Conservation (phyloP, 2,888 invertebrate genomes). For the Empis stercorea region DNA sequence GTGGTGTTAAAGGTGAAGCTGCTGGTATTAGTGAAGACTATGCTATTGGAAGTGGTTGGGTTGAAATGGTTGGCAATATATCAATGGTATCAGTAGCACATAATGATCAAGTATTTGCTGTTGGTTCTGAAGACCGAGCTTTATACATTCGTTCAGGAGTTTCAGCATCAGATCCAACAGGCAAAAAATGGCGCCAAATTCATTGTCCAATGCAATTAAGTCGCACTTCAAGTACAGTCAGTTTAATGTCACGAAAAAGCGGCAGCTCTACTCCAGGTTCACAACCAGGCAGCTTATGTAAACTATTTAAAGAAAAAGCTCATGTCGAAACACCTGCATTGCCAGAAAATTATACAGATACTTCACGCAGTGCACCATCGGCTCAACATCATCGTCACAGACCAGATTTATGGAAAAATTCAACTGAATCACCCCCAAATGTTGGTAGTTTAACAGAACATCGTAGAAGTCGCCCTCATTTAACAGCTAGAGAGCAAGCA, state of each 20-base stretch:
- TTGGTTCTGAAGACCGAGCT: conserved; percentile 68
- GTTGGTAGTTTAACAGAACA: conserved; percentile 32
- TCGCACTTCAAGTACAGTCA: conserved; percentile 67
- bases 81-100: conserved; percentile 69
- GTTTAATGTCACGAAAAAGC: conserved; percentile 44
- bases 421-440: conserved; percentile 30
- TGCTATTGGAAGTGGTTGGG: conserved; percentile 74
- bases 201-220: conserved; percentile 72
- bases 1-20: conserved; percentile 54
- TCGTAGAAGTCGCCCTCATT: conserved; percentile 25
- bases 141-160: conserved; percentile 72
- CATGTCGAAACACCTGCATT: conserved; percentile 33
- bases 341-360: conserved; percentile 45
- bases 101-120: conserved; percentile 81
- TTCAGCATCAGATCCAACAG: conserved; percentile 60
- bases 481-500: conserved; percentile 19
- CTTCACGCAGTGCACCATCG: conserved; percentile 59
- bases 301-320: conserved; percentile 35
- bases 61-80: conserved; percentile 81
- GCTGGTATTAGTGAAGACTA: conserved; percentile 61
- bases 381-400: conserved; percentile 21
- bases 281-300: conserved; percentile 58
- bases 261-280: conserved; percentile 41
- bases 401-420: conserved; percentile 31
- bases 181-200: conserved; percentile 73